Base-by-base conservation (phyloP, 2,113 vertebrate species). In the Elachura formosa region DNA sequence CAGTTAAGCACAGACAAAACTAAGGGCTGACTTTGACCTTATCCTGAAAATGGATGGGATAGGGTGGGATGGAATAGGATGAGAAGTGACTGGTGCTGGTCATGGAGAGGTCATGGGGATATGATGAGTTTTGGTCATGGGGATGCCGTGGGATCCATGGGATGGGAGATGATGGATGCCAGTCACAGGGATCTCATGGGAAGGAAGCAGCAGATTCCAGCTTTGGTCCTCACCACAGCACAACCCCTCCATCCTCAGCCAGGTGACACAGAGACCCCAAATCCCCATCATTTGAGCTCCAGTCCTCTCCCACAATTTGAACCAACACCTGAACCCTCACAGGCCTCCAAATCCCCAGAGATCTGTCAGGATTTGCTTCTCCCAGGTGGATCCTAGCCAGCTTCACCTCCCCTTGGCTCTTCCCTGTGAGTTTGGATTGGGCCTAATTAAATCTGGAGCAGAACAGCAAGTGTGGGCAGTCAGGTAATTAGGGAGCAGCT, bases 261-360 rank as follows among this genome's bases (percentile, higher is more conserved):
- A 3, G 28, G 56, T 11, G 6, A 33, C 66, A 14, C 26, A 5
- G 19, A 16, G 12, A 24, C 17, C 43, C n/a, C n/a, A 13, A n/a
- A 28, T 10, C 18, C 14, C 58, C 41, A 58, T 41, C 25, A 0
- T 9, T 3, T n/a, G n/a, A 38, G n/a, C 52, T 38, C 41, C 24
- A n/a, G 4, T 13, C 5, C 19, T 18, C 34, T 58, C 29, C n/a
- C 14, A 1, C 1, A 2, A 14, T 26, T 11, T 19, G 25, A 89
- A 31, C n/a, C 21, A 59, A 31, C 45, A 29, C 64, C 49, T 25
- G 13, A 5, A 26, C 7, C 52, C 36, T 28, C 21, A 28, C 1
- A 1, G 46, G 38, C 34, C 29, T 40, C 31, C 41, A 71, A 25
- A 8, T 9, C 16, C 41, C 10, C 1, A 0, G 1, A 18, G 69